Conservation (phyloP, 2,113 vertebrate genomes). For the Hiodon alosoides region DNA sequence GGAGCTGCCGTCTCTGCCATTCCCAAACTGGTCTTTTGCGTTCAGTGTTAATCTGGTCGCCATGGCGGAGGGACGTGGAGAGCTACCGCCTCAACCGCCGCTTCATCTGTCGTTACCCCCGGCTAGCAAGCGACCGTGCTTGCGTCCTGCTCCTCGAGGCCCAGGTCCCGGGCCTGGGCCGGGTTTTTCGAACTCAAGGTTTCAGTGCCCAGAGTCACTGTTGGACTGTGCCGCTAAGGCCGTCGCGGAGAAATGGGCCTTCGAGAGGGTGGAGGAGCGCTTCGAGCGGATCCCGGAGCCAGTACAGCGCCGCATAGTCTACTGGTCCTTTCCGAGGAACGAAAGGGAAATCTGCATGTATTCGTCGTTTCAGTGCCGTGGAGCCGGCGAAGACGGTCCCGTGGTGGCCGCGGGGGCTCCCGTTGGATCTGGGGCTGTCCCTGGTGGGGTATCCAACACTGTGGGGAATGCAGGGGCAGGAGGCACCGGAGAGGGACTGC, state of each 20-base stretch:
- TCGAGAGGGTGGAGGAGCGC: constrained; percentile 90
- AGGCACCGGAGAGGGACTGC: constrained; percentile 74
- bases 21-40: constrained; percentile 40
- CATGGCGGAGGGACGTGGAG: constrained; percentile 95
- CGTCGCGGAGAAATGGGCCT: constrained; percentile 93
- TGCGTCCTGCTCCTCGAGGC: constrained; percentile 69
- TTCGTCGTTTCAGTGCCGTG: constrained; percentile 87
- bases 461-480: constrained; percentile 50
- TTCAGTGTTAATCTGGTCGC: constrained; percentile 78
- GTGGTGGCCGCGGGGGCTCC: constrained; percentile 47
- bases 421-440: constrained; percentile 51
- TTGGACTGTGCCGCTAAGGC: constrained; percentile 91
- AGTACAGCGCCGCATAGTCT: constrained; percentile 91
- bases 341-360: constrained; percentile 97
- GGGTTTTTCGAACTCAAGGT: constrained; percentile 59
- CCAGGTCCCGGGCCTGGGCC: constrained; percentile 64
- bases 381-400: constrained; percentile 64
- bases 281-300: constrained; percentile 94
- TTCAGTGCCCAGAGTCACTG: constrained; percentile 80
- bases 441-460: constrained; percentile 54
- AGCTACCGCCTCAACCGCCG: constrained; percentile 65
- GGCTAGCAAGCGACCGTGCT: constrained; percentile 80
- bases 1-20: constrained; percentile 38
- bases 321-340: constrained; percentile 92
- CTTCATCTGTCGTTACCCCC: constrained; percentile 69